Conservation (phyloP, 2,888 invertebrate genomes). For the Mystacides longicornis region DNA sequence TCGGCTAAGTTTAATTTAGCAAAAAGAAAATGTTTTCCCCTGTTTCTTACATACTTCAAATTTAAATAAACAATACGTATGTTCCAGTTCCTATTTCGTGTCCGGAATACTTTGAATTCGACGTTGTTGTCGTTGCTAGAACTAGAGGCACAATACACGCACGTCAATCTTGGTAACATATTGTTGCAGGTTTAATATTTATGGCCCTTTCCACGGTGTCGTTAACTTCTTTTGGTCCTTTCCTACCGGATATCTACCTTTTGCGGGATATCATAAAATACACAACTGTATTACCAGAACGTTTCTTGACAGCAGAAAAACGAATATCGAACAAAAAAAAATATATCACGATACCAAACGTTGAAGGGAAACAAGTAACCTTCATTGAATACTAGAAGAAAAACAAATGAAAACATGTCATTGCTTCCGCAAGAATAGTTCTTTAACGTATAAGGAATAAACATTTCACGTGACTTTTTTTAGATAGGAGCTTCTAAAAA, state of each 20-base stretch:
- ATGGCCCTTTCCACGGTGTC: constrained; percentile 13
- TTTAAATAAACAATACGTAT: neutral
- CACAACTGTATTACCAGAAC: neutral
- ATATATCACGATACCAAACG: too few relatives aligned
- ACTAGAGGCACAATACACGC: neutral
- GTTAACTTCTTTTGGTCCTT: constrained; percentile 13
- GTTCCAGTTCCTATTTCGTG: neutral
- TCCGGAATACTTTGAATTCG: neutral
- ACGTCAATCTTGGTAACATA: constrained; percentile 20
- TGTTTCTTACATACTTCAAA: neutral
- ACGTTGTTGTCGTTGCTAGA: neutral
- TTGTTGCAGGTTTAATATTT: constrained; percentile 22
- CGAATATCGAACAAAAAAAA: neutral
- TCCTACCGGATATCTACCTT: constrained; percentile 3
- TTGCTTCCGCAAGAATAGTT: too few relatives aligned
- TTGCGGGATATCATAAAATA: neutral
- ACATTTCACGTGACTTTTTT: too few relatives aligned
- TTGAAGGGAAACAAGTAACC: too few relatives aligned
- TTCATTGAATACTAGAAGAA: too few relatives aligned
- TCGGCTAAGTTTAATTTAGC: neutral
- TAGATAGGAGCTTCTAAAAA: too few relatives aligned
- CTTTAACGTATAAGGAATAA: too few relatives aligned
- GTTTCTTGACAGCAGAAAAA: neutral
- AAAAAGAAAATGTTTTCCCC: neutral
- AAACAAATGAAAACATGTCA: too few relatives aligned